A percentile compares a stretch with the other conserved stretches of the same genome.
Evolutionary conservation across 2,113 vertebrate genomes (phyloP).

Genomic region (Myrmecobius fasciatus): DNA sequence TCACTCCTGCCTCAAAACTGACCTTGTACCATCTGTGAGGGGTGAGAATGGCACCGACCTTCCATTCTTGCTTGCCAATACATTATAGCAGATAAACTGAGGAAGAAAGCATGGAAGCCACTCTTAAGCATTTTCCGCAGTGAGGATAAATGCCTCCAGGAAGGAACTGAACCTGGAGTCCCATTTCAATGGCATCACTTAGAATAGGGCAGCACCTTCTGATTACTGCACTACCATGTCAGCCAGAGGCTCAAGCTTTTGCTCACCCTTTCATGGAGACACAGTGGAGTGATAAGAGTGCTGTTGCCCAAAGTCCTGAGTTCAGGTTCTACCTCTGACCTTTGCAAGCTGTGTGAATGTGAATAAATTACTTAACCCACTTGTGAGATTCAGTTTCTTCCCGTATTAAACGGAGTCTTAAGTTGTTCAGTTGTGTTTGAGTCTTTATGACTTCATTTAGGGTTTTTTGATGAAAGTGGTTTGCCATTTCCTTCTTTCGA

Average conservation of each 20-base stretch:
- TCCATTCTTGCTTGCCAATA: not conserved
- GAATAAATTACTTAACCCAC: no score
- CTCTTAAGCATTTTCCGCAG: conserved; percentile 22
- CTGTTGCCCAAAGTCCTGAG: no score
- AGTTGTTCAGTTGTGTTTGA: no score
- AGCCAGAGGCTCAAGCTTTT: not conserved
- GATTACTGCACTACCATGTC: not conserved
- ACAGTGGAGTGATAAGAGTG: not conserved
- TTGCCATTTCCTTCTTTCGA: no score
- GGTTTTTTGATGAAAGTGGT: no score
- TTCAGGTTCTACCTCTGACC: no score
- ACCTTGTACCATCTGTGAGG: not conserved
- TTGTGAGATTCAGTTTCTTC: no score
- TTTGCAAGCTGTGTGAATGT: no score
- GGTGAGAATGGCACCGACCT: not conserved
- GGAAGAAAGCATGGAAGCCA: not conserved
- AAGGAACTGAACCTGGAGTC: not conserved
- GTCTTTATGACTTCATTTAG: no score
- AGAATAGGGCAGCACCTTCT: not conserved
- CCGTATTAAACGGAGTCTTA: no score
- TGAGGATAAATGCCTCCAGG: conserved; percentile 13
- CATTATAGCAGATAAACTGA: not conserved
- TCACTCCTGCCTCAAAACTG: not conserved
- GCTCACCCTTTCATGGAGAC: not conserved
- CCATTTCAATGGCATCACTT: not conserved